Base-by-base conservation (phyloP, 2,797 vertebrate species). In the Choloepus didactylus region DNA sequence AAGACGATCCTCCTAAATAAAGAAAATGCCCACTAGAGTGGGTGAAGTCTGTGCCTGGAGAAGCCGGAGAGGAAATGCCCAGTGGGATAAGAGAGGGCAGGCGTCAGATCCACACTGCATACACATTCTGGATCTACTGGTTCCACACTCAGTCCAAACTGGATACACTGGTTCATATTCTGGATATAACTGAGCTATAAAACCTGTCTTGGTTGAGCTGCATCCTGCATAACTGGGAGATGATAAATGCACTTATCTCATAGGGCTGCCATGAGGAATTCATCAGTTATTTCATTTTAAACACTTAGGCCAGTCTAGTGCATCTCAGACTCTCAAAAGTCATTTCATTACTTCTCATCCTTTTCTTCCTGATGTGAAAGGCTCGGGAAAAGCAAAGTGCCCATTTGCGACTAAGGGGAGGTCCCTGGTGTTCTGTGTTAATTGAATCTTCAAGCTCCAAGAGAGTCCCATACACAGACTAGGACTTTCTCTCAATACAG, bases 61-160 rank as follows among this genome's bases (percentile, higher is more conserved):
- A 35, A 19, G 18, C 49, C 5, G 7, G 16, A 6, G 25, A 69
- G 27, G 62, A 38, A 19, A 60, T 0, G 1, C 0, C 3, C 21
- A 2, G n/a, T 27, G 14, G 3, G 10, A 15, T 6, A 31, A 56
- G 2, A 8, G 0, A 23, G 15, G n/a, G 10, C 10, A 19, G 3
- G 0, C 6, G 82, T 7, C 41, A 80, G 35, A 6, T 19, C 15
- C 21, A 46, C 3, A 41, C 10, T 6, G 0, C 11, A 56, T 56
- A 56, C 54, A 56, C 54, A 56, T 56, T 56, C 54, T 56, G 54
- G 54, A 56, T 56, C 54, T 16, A 56, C 16, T 56, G 16, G 54
- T 18, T 15, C 54, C 54, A 56, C 54, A 56, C 6, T 21, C 16
- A 18, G 19, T 56, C 54, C 54, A 56, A 18, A 18, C 18, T 56